These are phyloP conservation scores for Philereme vetulata DNA, from an alignment of 2,888 invertebrate species.

Conservation along the genomic window DNA sequence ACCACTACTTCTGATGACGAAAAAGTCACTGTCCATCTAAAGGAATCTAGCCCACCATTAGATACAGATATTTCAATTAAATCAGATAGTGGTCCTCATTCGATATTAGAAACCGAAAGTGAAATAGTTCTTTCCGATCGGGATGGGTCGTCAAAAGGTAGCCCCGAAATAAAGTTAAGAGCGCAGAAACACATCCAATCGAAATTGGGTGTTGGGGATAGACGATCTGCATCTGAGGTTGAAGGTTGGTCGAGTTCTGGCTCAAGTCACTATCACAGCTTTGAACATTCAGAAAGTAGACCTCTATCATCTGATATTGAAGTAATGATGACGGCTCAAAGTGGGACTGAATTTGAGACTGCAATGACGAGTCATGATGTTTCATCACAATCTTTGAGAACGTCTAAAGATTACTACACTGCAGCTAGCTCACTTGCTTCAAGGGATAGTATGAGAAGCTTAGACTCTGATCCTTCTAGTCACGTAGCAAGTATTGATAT, in stretches of 20 bases:
- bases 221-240: conserved; percentile 90
- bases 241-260: conserved; percentile 94
- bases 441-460: conserved; percentile 94
- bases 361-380: conserved; percentile 91
- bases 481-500: conserved; percentile 95
- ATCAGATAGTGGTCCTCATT: conserved; percentile 80
- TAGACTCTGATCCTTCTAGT: conserved; percentile 95
- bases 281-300: conserved; percentile 91
- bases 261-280: conserved; percentile 94
- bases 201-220: conserved; percentile 80
- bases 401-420: conserved; percentile 93
- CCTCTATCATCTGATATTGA: conserved; percentile 95
- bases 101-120: conserved; percentile 79
- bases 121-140: conserved; percentile 71
- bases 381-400: conserved; percentile 88
- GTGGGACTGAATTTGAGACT: conserved; percentile 94
- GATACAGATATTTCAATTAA: conserved; percentile 72
- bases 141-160: conserved; percentile 75
- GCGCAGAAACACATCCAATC: conserved; percentile 77
- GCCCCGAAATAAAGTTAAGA: conserved; percentile 74
- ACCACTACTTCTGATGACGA: conserved; percentile 83
- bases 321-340: conserved; percentile 88
- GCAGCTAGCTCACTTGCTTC: conserved; percentile 95
- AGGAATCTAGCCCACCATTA: conserved; percentile 72
- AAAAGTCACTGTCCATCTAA: conserved; percentile 71